Base-by-base conservation (phyloP, 2,888 invertebrate species). In the Syritta pipiens region DNA sequence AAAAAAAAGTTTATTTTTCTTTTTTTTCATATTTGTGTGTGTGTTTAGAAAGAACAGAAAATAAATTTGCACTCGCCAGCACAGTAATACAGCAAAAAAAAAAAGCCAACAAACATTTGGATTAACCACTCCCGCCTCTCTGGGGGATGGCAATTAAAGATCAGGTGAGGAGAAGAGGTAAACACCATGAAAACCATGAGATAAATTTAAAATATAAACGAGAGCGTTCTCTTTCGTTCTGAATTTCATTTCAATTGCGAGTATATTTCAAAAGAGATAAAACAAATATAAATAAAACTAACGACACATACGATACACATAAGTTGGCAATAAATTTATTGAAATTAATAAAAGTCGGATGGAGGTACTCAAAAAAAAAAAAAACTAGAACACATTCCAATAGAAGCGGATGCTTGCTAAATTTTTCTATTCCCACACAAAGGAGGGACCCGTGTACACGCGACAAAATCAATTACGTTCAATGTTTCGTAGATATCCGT, bases 131-230 rank as follows among this genome's bases (percentile, higher is more conserved):
- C 28, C 22, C n/a, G 4, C 30, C 32, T 10, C 28, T 60, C 30
- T 30, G 42, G 37, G 49, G 30, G 51, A 77, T 79, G 77, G 72
- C 77, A 62, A 79, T 79, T 72, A 67, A 67, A 24, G 77, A 79
- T 72, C 60, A 79, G 77, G 77, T 79, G 60, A 74, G 74, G 40
- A 14, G 26, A n/a, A 17, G n/a, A 3, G 24, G 24, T 26, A 5
- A 37, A 48, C n/a, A 6, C 10, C 53, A 32, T 40, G 26, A 40
- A 42, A 10, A 26, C 32, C 14, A 12, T 17, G 3, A 10, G 3
- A 55, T 26, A 24, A 48, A 20, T 37, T 42, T 17, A 49, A 42
- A 37, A 19, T 12, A 51, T 42, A 19, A n/a, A 10, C 19, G 12
- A 19, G 44, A 62, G 62, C 57, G 57, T 51, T 51, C 26, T 28